A percentile compares a stretch with the other conserved stretches of the same genome.
phyloP scores from a whole-genome alignment of 2,113 vertebrate genomes.

The Aramus guarauna region DNA sequence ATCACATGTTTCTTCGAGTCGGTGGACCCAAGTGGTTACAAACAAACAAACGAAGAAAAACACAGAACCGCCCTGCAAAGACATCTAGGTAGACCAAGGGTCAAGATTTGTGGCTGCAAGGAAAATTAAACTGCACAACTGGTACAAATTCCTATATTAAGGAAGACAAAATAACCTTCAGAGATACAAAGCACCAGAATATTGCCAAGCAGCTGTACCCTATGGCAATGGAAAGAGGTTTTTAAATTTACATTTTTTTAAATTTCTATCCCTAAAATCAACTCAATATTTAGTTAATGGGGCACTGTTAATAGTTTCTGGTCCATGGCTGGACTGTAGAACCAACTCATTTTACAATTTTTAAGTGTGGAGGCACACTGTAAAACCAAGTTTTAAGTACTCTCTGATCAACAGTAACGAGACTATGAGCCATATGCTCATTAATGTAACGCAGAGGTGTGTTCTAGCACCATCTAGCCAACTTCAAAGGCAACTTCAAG shows the following conservation, averaged over 20 bases:
- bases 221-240: neutral
- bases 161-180: neutral
- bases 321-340: neutral
- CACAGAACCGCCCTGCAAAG: neutral
- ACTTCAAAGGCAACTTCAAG: neutral
- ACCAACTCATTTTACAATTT: neutral
- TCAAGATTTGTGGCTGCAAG: neutral
- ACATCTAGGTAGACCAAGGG: neutral
- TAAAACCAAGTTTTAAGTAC: neutral
- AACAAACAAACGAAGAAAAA: neutral
- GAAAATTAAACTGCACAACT: neutral
- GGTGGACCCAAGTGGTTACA: neutral
- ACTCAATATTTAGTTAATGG: neutral
- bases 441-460: neutral
- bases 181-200: neutral
- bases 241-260: neutral
- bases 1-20: neutral
- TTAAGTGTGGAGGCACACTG: neutral
- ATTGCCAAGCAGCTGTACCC: neutral
- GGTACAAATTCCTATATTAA: neutral
- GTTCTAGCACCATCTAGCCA: conserved; percentile 32
- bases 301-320: neutral
- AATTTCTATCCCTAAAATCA: neutral
- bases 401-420: neutral
- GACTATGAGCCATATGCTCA: neutral